Base-by-base conservation (phyloP, 2,888 invertebrate species). In the Nemapogon koenigi region DNA sequence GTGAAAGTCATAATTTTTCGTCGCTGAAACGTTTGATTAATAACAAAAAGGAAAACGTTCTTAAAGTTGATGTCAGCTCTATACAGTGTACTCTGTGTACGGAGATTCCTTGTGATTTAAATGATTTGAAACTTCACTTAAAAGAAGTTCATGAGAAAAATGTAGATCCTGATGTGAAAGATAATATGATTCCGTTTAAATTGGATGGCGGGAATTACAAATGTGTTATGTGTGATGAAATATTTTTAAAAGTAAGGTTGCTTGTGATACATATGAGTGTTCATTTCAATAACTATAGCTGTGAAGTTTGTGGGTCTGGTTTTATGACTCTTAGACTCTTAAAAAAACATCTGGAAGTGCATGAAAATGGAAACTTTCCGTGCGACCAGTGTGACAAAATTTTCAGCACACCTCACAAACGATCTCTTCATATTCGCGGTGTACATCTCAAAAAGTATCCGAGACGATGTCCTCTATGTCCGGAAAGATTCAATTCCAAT, bases 181-280 rank as follows among this genome's bases (percentile, higher is more conserved):
- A 78, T 38, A 76, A 76, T 42, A 57, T 78, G 44, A 75, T 78
- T 43, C 78, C 76, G 0, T 78, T 72, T 37, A 70, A 68, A 42
- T 44, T 78, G 0, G 62, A 65, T 14, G 59, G 59, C 1, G 65
- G 61, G 2, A 56, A 61, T 0, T 75, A 68, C 42, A 59, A 55
- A 41, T 78, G 78, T 41, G 73, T 71, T 0, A 57, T 78, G 14
- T 78, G 78, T 41, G 55, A 65, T 1, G 55, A 71, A 33, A 57
- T 45, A 3, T 76, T 78, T 32, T 66, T 73, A 17, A 76, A 78
- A 62, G 57, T 76, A 0, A 52, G 76, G 2, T 64, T 68, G 27
- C 49, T 78, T 14, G 76, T 76, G 0, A 75, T 76, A 2, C 78
- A 78, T 35, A 78, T 78, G 78, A 76, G 73, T 41, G 71, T 68